phyloP scores from a whole-genome alignment of 2,797 vertebrate species.

The Muscicapa comitata region DNA sequence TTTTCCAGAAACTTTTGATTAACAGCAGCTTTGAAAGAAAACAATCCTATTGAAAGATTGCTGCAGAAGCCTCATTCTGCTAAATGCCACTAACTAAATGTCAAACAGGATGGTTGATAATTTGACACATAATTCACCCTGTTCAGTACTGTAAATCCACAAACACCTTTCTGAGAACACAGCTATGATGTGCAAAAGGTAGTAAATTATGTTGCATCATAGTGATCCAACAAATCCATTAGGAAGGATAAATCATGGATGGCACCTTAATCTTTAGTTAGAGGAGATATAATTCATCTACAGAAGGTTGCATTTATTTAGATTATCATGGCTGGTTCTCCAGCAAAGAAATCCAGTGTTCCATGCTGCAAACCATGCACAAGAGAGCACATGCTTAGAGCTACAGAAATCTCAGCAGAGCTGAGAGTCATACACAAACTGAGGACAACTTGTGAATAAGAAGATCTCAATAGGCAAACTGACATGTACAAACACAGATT shows the following conservation, averaged over 20 bases:
- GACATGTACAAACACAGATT: not conserved
- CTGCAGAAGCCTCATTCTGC: not conserved
- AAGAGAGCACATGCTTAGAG: not conserved
- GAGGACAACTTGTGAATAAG: not conserved
- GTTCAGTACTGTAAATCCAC: not conserved
- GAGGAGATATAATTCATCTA: not conserved
- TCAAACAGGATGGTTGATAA: not conserved
- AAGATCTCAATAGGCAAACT: not conserved
- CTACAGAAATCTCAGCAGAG: not conserved
- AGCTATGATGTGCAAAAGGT: not conserved
- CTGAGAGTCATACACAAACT: not conserved
- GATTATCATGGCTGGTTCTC: not conserved
- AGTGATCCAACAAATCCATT: not conserved
- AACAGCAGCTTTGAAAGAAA: not conserved
- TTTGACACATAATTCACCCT: not conserved
- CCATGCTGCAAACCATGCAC: not conserved
- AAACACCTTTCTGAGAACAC: not conserved
- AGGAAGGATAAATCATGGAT: not conserved
- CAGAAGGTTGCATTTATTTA: not conserved
- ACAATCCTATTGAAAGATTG: not conserved
- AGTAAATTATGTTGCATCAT: conserved; percentile 2
- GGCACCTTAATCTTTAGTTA: not conserved
- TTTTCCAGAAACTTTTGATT: not conserved
- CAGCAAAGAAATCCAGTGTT: not conserved
- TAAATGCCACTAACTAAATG: not conserved